Evolutionary conservation across 2,888 invertebrate genomes (phyloP).

Genomic region (Timandra comae): DNA sequence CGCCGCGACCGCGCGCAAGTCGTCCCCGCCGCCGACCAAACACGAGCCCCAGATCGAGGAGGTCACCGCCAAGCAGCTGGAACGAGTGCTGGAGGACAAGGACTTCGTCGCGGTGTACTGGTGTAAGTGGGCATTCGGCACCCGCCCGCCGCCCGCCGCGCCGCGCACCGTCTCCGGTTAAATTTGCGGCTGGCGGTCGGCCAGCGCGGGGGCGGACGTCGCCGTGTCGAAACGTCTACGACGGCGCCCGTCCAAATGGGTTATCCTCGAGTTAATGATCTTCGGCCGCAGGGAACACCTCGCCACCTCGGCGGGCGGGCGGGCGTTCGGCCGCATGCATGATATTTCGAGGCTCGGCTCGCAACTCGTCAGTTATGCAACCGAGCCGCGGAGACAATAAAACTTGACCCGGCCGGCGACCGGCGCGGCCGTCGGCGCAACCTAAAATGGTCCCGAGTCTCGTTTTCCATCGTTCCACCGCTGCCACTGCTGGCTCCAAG

Average conservation of each 20-base stretch:
- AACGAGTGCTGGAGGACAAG: slow-evolving; percentile 91
- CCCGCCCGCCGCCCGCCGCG: slow-evolving; percentile 35
- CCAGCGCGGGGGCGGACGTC: slow-evolving; percentile 46
- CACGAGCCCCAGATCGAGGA: slow-evolving; percentile 91
- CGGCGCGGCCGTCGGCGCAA: slow-evolving; percentile 54
- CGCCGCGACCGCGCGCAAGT: slow-evolving; percentile 68
- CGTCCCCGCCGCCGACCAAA: slow-evolving; percentile 46
- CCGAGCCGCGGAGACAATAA: slow-evolving; percentile 65
- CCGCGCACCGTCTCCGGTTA: slow-evolving; percentile 42
- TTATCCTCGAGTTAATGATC: slow-evolving; percentile 66
- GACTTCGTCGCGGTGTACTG: slow-evolving; percentile 97
- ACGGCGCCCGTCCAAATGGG: slow-evolving; percentile 64
- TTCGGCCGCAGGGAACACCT: slow-evolving; percentile 52
- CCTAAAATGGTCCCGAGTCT: slow-evolving; percentile 74
- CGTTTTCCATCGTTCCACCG: slow-evolving; percentile 63
- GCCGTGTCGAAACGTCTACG: slow-evolving; percentile 55
- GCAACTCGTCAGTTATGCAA: slow-evolving; percentile 60
- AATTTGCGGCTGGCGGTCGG: slow-evolving; percentile 48
- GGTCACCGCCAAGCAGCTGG: slow-evolving; percentile 94
- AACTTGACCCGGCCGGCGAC: slow-evolving; percentile 62
- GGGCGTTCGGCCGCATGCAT: slow-evolving; percentile 27
- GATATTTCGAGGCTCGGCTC: slow-evolving; percentile 57
- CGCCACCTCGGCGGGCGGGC: slow-evolving; percentile 26
- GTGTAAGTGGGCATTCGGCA: slow-evolving; percentile 85
- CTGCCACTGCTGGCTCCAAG: slow-evolving; percentile 54